Evolutionary conservation across 2,888 invertebrate species (phyloP).

Genomic region (Steromphala cineraria): DNA sequence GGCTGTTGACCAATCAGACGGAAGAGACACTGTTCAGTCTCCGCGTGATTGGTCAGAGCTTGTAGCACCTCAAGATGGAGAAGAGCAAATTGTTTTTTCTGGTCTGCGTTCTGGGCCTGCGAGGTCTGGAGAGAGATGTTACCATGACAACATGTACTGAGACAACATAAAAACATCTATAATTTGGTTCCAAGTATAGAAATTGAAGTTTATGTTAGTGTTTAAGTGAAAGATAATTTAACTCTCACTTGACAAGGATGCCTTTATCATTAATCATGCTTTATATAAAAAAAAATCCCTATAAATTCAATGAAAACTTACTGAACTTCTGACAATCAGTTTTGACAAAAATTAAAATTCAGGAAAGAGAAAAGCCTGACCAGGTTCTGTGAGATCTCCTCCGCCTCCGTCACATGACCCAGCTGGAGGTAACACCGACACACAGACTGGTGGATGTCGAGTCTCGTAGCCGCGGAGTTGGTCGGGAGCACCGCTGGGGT

Average conservation of each 20-base stretch:
- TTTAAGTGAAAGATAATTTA: no score
- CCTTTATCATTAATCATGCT: no score
- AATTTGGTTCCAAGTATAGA: no score
- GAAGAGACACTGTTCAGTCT: not conserved
- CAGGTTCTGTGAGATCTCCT: not conserved
- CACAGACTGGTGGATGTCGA: not conserved
- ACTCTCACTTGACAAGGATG: no score
- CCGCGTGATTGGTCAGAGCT: not conserved
- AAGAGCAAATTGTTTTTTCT: not conserved
- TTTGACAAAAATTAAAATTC: no score
- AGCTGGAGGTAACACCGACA: not conserved
- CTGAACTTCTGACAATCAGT: no score
- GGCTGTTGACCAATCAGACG: conserved; percentile 1
- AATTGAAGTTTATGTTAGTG: no score
- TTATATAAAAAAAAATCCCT: no score
- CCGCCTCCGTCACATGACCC: not conserved
- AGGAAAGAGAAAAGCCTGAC: not conserved
- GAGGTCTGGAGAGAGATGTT: no score
- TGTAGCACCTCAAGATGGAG: not conserved
- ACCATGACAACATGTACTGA: no score
- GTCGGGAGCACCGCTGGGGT: not conserved
- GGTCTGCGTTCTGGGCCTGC: not conserved
- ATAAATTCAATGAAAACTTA: no score
- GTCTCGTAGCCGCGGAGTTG: not conserved
- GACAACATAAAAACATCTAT: no score